Base-by-base conservation (phyloP, 2,888 invertebrate genomes). In the Yponomeuta malinellus region DNA sequence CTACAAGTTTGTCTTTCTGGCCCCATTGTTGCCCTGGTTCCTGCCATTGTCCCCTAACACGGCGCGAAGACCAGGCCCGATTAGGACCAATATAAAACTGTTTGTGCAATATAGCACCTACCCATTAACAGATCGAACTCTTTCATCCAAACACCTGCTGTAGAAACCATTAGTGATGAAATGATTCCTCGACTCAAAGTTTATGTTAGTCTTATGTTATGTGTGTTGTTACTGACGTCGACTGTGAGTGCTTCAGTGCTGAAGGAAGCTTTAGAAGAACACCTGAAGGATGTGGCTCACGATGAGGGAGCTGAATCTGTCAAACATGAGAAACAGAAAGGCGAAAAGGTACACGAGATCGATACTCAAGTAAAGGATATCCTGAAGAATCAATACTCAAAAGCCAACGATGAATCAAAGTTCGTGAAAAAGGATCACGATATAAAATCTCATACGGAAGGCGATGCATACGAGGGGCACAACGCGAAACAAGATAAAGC, bases 21-120 rank as follows among this genome's bases (percentile, higher is more conserved):
- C 75, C 73, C 80, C 82, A 90, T 90, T 91, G 90, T 91, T 82
- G 82, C 87, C 86, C 86, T 83, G 85, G 83, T 92, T 93, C 93
- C 93, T 89, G 88, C 84, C 86, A 92, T 93, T 93, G 92, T 93
- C 78, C 79, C 80, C 77, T 86, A 85, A 92, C 82, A 74, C 73
- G 76, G 87, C 91, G 85, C 88, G 92, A 93, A 92, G 85, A 83
- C 80, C 84, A 84, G 83, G 52, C 83, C 82, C 84, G 82, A 83
- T 84, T 84, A 79, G 79, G 77, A 79, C 75, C 82, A 78, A 85
- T 91, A 92, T 92, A 92, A 90, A 90, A 90, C 83, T 81, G 81
- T 84, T 87, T 85, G 79, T 78, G 75, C 81, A 78, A 79, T 74
- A 77, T 73, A 73, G 77, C 74, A 79, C 81, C 79, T 79, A 81